Base-by-base conservation (phyloP, 92 coral and sea anemone genomes). In the Meandrina meandrites region DNA sequence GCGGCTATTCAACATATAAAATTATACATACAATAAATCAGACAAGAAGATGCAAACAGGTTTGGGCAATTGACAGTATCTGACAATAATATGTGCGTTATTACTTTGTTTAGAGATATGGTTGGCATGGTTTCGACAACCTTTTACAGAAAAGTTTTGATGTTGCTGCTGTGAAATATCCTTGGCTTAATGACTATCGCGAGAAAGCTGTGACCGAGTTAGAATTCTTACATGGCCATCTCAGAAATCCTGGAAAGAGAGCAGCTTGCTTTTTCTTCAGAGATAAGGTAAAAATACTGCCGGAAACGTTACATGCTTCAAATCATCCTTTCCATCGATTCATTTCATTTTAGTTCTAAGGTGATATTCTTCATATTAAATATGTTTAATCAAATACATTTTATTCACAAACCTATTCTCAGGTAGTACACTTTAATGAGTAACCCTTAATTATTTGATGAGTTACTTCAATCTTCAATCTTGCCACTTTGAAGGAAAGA, bases 201-300 rank as follows among this genome's bases (percentile, higher is more conserved):
- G 98, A 90, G 72, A 81, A 89, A 60, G 92, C 98, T 32, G 98
- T 96, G 35, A 96, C 98, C 0, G 98, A 96, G 77, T 91, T 96
- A 69, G 98, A 96, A 78, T 96, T 90, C 82, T 93, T 96, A 56
- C 98, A 94, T 78, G 98, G 98, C 6, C 98, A 96, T 77, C 90
- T 96, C 1, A 92, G 94, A 78, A 70, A 94, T 35, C 98, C 98
- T 62, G 98, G 98, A 40, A 88, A 90, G 35, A 88, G 97, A 51
- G 93, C 98, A 7, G 98, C 98, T 64, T 96, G 98, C 56, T 96
- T 96, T 90, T 96, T 94, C 89, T 96, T 96, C 85, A 92, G 98
- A 85, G 98, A 96, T 69, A 96, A 96, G 96, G 98, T 94, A 30
- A 22, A 60, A 60, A 24, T 24, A 60, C 24, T 60, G n/a, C n/a